These are phyloP conservation scores for Zaprionus bogoriensis DNA, from an alignment of 2,888 invertebrate species.

Conservation along the genomic window DNA sequence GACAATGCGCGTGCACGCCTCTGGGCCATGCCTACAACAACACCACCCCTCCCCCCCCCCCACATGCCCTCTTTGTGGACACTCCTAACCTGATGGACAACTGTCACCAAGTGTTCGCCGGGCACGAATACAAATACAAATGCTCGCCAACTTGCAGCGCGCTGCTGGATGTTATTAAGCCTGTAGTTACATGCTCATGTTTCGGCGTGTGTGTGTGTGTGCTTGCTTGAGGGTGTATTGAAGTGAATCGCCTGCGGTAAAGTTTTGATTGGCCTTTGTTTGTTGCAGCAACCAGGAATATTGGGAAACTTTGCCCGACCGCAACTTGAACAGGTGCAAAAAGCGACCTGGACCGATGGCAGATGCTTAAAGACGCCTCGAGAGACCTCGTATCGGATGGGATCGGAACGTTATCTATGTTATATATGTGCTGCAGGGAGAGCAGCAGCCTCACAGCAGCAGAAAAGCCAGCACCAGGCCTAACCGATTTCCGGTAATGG, in stretches of 20 bases:
- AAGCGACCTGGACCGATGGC: not conserved
- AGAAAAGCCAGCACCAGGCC: no score
- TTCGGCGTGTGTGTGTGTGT: not conserved
- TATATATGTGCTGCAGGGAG: slow-evolving; percentile 8
- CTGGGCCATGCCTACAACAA: no score
- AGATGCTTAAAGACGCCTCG: not conserved
- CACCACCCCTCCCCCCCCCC: not conserved
- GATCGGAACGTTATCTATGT: slow-evolving; percentile 18
- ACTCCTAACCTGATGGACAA: slow-evolving; percentile 17
- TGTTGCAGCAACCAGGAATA: slow-evolving; percentile 32
- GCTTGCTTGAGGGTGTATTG: slow-evolving; percentile 2
- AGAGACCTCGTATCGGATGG: slow-evolving; percentile 7
- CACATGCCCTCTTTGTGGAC: not conserved
- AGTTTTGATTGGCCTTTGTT: slow-evolving; percentile 70
- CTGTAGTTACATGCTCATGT: slow-evolving; percentile 19
- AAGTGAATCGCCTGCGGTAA: slow-evolving; percentile 28
- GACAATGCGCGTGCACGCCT: slow-evolving; percentile 61
- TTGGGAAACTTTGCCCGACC: slow-evolving; percentile 40
- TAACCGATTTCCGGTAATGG: slow-evolving; percentile 35
- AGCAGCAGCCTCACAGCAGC: not conserved
- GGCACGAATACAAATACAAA: not conserved
- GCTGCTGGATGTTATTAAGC: slow-evolving; percentile 34
- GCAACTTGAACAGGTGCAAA: slow-evolving; percentile 63
- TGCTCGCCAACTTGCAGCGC: slow-evolving; percentile 21
- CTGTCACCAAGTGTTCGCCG: slow-evolving; percentile 45